phyloP scores from a whole-genome alignment of 2,888 invertebrate species.

The Chymomyza amoena region DNA sequence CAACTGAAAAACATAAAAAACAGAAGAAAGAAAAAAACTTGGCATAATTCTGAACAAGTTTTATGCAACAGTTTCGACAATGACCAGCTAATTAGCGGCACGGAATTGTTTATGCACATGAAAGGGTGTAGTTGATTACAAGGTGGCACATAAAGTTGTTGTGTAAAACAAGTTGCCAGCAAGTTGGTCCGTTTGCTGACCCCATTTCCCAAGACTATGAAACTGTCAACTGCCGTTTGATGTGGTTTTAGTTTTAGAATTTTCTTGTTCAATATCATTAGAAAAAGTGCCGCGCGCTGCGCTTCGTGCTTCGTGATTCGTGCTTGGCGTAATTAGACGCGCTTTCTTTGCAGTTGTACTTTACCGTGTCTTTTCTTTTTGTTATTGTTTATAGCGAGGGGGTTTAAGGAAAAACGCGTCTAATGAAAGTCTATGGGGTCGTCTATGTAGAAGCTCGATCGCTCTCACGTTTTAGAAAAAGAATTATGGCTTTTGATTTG shows the following conservation, averaged over 20 bases:
- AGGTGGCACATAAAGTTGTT: not conserved
- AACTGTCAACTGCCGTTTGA: constrained; percentile 44
- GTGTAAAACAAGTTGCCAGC: not conserved
- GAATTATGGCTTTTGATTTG: constrained; percentile 53
- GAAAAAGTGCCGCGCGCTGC: constrained; percentile 49
- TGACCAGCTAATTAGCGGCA: constrained; percentile 44
- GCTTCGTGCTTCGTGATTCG: constrained; percentile 11
- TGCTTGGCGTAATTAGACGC: constrained; percentile 11
- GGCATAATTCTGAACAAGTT: not conserved
- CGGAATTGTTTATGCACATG: constrained; percentile 28
- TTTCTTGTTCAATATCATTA: constrained; percentile 5
- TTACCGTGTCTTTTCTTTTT: not conserved
- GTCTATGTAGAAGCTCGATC: constrained; percentile 8
- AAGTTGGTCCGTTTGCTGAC: constrained; percentile 27
- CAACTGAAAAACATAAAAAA: not conserved
- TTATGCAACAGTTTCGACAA: not conserved
- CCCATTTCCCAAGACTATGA: constrained; percentile 33
- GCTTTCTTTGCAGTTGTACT: constrained; percentile 25
- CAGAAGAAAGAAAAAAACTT: not conserved
- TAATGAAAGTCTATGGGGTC: constrained; percentile 42
- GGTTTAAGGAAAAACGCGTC: constrained; percentile 36
- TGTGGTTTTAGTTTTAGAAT: constrained; percentile 37
- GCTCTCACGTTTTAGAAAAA: constrained; percentile 33
- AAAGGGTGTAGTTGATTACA: not conserved
- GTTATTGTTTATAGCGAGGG: not conserved